Evolutionary conservation across 1,140 invertebrate genomes (phyloP), one percentile per base, ranked within the genome.

Genomic region (Drosophila orosa): DNA sequence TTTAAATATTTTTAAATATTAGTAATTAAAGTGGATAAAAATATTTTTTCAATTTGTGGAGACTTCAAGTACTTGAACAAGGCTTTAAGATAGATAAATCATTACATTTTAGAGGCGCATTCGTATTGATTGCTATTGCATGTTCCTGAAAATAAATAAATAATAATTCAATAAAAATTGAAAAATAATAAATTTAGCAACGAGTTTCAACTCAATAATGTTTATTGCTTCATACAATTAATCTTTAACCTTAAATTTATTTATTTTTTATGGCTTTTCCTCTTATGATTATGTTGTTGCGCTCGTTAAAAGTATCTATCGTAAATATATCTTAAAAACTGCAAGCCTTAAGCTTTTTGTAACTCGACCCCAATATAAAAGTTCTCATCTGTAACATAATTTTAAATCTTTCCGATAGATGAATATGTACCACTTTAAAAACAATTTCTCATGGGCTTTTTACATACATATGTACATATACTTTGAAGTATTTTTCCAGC

Each of bases 361-460:
- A 29, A 12, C 25, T 22, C 33, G 25, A 27, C 56, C 35, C 13
- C 9, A 42, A 59, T 58, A 33, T 58, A 12, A 9, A 39, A 12
- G 24, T 54, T 61, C 59, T 55, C 35, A 37, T 37, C 39, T 33
- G 1, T 22, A 58, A 59, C 31, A 50, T 40, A 39, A 65, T 65
- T 50, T 24, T 33, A 27, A 44, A 66, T 68, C 45, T 68, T 68
- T 42, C 27, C 44, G 35, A 68, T 42, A 17, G 65, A 48, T 62
- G 33, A 37, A 62, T 67, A 45, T 68, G 44, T 54, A 62, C 48
- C 72, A 33, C 65, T 58, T 66, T 52, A 27, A 35, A 47, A 58
- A 39, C 40, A 22, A 58, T 71, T 58, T 71, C 52, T 71, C 66
- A 71, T 56, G 56, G 52, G 42, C 66, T 58, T 35, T n/a, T n/a